These are phyloP conservation scores for Cerastis leucographa DNA, from an alignment of 2,888 invertebrate genomes.

Conservation along the genomic window DNA sequence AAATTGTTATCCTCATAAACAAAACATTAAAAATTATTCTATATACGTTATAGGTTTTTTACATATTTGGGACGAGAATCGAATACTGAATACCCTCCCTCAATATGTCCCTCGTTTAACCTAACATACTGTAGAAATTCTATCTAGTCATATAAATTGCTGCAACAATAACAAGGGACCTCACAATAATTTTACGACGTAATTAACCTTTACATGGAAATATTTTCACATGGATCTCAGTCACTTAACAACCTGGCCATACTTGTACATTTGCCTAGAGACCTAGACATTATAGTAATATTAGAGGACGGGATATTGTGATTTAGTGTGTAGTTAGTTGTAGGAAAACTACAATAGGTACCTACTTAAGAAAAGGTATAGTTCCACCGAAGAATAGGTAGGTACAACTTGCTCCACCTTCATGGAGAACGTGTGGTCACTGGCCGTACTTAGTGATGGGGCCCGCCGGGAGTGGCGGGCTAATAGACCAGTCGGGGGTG, in stretches of 20 bases:
- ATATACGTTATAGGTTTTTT: too few species aligned
- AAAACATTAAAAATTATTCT: too few species aligned
- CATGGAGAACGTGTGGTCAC: too few species aligned
- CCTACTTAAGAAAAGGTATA: not conserved
- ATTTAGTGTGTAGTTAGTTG: not conserved
- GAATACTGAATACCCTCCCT: too few species aligned
- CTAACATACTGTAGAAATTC: too few species aligned
- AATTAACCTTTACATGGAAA: constrained; percentile 52
- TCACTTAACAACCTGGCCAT: constrained; percentile 25
- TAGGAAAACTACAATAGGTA: not conserved
- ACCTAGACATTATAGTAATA: constrained; percentile 26
- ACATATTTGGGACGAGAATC: too few species aligned
- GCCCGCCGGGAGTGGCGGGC: too few species aligned
- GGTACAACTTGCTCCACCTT: not conserved
- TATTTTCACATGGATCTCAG: constrained; percentile 51
- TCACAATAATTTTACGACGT: constrained; percentile 51
- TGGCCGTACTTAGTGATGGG: too few species aligned
- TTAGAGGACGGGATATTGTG: constrained; percentile 24
- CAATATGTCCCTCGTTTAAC: too few species aligned
- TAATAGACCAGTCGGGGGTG: too few species aligned
- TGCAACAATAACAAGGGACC: constrained; percentile 22
- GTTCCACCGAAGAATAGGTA: not conserved
- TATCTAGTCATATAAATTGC: constrained; percentile 4
- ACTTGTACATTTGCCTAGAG: constrained; percentile 33
- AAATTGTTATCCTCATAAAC: too few species aligned